Evolutionary conservation across 2,113 vertebrate genomes (phyloP), one percentile per base, ranked within the genome.

Genomic region (Hippocampus guttulatus): DNA sequence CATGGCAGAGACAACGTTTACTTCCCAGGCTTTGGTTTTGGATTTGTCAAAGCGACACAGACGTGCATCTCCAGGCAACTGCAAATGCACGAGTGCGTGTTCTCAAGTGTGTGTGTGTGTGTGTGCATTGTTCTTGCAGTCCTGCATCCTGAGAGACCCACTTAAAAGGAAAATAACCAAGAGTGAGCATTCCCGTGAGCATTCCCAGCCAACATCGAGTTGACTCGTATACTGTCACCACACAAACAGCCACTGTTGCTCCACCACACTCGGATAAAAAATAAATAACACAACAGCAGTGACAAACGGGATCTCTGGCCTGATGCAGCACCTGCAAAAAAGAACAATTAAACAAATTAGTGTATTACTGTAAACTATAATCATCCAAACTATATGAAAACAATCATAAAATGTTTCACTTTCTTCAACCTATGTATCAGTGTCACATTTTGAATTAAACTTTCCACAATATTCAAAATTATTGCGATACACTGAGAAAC

Each of bases 11-110:
- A 95, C 92, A 95, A 84, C 5, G 15, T 65, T 65, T 87, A 86
- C 93, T 87, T 89, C 90, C 92, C 87, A 93, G 92, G 91, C 94
- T 95, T 96, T 97, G 94, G 94, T 96, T 95, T 93, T 93, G 88
- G 69, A 87, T 81, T 77, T 83, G 75, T 81, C 81, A 83, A 83
- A 81, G 75, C 85, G 75, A 57, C 76, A 64, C 64, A 47, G 67
- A 40, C 76, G 70, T 79, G 80, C 65, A 49, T 82, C 30, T 41
- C 40, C 79, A 67, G 77, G 77, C 65, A 57, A 81, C 25, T 47
- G 33, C 51, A 60, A 54, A n/a, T 71, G 61, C 78, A 62, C 73
- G 73, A 72, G 21, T 75, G 55, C 66, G 0, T 27, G 20, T 60
- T 43, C 68, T 5, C 30, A 33, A 33, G 30, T 71, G 55, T 25